A percentile compares a stretch with the other conserved stretches of the same genome.
These are phyloP conservation scores for Chaetorhynchus papuensis DNA, from an alignment of 2,113 vertebrate species.

Conservation along the genomic window DNA sequence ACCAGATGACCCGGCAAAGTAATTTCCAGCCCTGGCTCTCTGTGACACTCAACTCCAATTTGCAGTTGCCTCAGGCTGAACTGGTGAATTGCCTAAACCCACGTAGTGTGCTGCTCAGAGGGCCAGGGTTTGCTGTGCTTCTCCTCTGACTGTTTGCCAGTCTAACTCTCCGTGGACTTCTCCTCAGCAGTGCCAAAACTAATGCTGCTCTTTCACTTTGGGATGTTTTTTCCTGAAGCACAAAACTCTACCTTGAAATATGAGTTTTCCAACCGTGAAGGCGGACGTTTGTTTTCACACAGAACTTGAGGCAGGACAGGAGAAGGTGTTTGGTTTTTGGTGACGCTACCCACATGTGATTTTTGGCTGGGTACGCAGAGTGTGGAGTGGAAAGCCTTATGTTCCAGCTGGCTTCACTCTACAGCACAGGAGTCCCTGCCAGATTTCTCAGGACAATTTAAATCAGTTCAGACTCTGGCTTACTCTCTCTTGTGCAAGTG, in stretches of 20 bases:
- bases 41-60: background rate
- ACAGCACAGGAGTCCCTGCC: background rate
- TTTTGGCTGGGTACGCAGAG: background rate
- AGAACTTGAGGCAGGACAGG: background rate
- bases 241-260: conserved; percentile 4
- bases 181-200: background rate
- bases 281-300: background rate
- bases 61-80: background rate
- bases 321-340: conserved; percentile 44
- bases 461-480: background rate
- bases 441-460: conserved; percentile 30
- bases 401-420: conserved; percentile 32
- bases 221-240: conserved; percentile 1
- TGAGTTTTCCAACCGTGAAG: conserved; percentile 4
- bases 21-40: background rate
- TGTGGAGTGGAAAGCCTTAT: background rate
- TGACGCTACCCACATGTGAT: background rate
- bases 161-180: background rate
- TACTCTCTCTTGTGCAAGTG: background rate
- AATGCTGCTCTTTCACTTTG: background rate
- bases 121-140: background rate
- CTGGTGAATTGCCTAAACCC: background rate
- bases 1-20: background rate
- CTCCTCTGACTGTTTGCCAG: background rate
- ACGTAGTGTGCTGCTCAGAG: background rate